Conservation (phyloP, 2,113 vertebrate species). For the Dasyornis broadbenti region DNA sequence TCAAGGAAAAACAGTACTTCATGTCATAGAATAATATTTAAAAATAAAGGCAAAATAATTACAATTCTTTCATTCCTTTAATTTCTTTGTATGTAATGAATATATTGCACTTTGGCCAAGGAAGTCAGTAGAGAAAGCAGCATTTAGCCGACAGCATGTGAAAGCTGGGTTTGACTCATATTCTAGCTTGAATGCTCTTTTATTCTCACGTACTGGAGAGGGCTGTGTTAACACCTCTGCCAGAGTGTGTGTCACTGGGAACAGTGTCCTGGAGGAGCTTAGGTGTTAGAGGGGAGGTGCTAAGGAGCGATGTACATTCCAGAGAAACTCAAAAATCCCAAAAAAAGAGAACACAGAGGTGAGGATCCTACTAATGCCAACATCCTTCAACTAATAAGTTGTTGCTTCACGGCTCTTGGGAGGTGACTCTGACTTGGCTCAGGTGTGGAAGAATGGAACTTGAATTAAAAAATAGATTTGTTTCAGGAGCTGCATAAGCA, state of each 20-base stretch:
- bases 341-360: background rate
- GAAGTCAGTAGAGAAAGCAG: background rate
- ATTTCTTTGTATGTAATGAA: background rate
- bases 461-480: background rate
- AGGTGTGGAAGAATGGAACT: background rate
- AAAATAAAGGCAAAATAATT: background rate
- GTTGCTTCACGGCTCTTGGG: background rate
- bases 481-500: background rate
- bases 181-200: background rate
- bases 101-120: background rate
- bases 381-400: background rate
- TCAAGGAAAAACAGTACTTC: background rate
- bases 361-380: background rate
- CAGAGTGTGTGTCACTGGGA: background rate
- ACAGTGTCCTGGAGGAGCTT: background rate
- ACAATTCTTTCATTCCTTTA: background rate
- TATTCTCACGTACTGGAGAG: background rate
- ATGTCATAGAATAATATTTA: background rate
- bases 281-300: background rate
- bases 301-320: background rate
- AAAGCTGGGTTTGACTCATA: background rate
- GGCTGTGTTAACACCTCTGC: background rate
- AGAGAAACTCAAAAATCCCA: background rate
- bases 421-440: background rate
- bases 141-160: background rate